Evolutionary conservation across 2,797 vertebrate genomes (phyloP).

Genomic region (Lophotriccus pileatus): DNA sequence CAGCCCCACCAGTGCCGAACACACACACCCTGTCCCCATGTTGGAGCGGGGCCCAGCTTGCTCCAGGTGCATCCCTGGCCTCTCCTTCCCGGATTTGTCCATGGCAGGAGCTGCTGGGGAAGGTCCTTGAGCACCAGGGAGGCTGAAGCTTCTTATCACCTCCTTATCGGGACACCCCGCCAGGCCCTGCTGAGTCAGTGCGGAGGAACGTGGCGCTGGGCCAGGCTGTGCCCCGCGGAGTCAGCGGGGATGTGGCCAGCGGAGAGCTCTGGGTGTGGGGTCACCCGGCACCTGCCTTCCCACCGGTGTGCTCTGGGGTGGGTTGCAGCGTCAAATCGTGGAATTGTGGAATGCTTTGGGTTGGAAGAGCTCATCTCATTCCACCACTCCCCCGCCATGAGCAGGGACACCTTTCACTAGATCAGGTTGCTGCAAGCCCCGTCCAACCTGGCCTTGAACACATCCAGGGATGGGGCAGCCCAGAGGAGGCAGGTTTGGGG

Average conservation of each 20-base stretch:
- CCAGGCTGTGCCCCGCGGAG: neutral
- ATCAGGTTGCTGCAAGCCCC: rapidly evolving
- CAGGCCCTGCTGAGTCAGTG: conserved; percentile 51
- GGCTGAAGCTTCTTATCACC: neutral
- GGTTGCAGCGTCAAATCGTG: neutral
- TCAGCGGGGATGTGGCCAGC: neutral
- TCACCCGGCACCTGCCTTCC: rapidly evolving
- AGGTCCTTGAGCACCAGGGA: conserved; percentile 31
- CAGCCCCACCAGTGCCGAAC: neutral
- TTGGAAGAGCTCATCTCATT: neutral
- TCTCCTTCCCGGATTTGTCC: neutral
- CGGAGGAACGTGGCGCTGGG: conserved; percentile 9
- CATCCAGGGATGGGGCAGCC: neutral
- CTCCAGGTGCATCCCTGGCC: neutral
- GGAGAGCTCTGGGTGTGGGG: neutral
- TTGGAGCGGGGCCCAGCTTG: rapidly evolving
- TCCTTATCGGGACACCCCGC: conserved; percentile 30
- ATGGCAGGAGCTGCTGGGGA: neutral
- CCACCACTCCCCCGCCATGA: rapidly evolving
- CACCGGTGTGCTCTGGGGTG: neutral
- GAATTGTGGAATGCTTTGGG: neutral
- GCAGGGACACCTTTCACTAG: no score
- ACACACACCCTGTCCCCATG: rapidly evolving
- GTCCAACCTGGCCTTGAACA: neutral
- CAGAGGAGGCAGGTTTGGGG: no score